A percentile compares a stretch with the other conserved stretches of the same genome.
Evolutionary conservation across 2,113 vertebrate species (phyloP).

Genomic region (Lepidothrix coronata): DNA sequence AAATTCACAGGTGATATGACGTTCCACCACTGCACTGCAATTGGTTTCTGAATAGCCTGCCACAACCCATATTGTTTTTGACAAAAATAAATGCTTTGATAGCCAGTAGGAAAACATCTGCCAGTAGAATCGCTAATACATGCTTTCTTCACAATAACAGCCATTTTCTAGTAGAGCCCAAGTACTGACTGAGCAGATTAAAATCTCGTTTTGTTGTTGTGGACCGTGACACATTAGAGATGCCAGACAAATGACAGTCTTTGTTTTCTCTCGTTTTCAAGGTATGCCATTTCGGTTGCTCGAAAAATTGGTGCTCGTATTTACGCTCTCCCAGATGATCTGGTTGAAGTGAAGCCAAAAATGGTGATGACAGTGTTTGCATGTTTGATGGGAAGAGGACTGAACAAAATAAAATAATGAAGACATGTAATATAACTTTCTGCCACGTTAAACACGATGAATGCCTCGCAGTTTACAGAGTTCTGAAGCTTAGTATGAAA

Average conservation of each 20-base stretch:
- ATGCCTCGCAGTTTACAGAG: slow-evolving; percentile 76
- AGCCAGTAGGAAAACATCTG: not conserved
- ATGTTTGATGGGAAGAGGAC: slow-evolving; percentile 90
- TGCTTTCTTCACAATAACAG: not conserved
- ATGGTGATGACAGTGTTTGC: slow-evolving; percentile 99
- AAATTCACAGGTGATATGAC: not conserved
- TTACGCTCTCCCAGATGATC: slow-evolving; percentile 89
- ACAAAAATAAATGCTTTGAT: not conserved
- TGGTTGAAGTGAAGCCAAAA: slow-evolving; percentile 96
- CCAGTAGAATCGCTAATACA: not conserved
- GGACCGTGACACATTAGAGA: not conserved
- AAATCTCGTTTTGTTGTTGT: not conserved
- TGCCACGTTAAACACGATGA: slow-evolving; percentile 66
- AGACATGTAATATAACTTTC: slow-evolving; percentile 4
- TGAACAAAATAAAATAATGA: slow-evolving; percentile 83
- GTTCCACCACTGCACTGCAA: not conserved
- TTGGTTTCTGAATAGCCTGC: not conserved
- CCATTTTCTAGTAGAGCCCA: fast-evolving
- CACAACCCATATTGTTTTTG: not conserved
- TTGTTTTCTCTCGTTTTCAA: slow-evolving; percentile 63
- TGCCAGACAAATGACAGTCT: not conserved
- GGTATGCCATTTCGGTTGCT: slow-evolving; percentile 94
- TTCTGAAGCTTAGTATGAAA: slow-evolving; percentile 61
- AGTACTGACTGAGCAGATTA: not conserved
- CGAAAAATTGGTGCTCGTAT: slow-evolving; percentile 95